Base-by-base conservation (phyloP, 2,113 vertebrate species). In the Thryonomys swinderianus region DNA sequence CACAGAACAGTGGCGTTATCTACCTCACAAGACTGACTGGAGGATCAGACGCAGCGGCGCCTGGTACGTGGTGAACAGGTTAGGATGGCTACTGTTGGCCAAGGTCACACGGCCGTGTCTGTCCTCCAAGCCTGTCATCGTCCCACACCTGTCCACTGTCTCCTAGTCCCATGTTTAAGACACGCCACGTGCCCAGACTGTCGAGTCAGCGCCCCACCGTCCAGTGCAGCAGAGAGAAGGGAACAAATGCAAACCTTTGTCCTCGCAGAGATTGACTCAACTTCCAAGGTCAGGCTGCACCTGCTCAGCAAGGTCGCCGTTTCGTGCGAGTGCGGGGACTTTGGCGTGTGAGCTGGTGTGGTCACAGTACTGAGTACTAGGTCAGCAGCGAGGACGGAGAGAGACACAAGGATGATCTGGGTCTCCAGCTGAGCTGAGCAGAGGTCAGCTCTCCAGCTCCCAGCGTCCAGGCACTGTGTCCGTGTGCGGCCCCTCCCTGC, bases 1-100 rank as follows among this genome's bases (percentile, higher is more conserved):
- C 71, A 53, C 25, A 45, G n/a, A 64, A 30, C 27, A 9, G 18
- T 7, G 6, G 27, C 42, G 73, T 90, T 83, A 79, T 3, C 74
- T 92, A 90, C 82, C 78, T 91, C 90, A 73, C 64, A 79, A 32
- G 16, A 73, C 18, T 82, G n/a, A 42, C 61, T 76, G 40, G 48
- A 74, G 88, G 79, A 57, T 91, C 88, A 86, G 78, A 14, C 74
- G 69, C 64, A 81, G 32, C 51, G 57, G 37, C 81, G 12, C 23
- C 66, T 86, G 48, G 80, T 11, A 74, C 21, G 20, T 2, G 87
- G 55, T 40, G 62, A 84, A 48, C 64, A 45, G 20, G 25, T 11
- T 30, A 71, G 21, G 42, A 8, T 57, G 9, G 27, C 21, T 30
- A 16, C 23, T 45, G 40, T 25, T 67, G 62, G 81, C 66, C 74